Evolutionary conservation across 2,888 invertebrate genomes (phyloP).

Genomic region (Odontomyia ornata): DNA sequence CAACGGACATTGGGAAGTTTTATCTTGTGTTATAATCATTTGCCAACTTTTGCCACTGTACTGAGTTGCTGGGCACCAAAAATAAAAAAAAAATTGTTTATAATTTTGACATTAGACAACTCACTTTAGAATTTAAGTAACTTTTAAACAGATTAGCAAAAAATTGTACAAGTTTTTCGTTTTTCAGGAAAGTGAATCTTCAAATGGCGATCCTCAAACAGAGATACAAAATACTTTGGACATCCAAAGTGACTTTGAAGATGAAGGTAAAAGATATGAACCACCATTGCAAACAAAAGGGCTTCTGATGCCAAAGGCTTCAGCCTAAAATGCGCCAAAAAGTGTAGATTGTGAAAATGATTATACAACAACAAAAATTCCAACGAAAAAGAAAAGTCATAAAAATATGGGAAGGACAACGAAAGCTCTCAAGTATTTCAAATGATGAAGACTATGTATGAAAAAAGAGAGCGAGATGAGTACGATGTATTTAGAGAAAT

Average conservation of each 20-base stretch:
- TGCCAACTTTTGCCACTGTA: constrained; percentile 6
- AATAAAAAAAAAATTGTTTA: constrained; percentile 10
- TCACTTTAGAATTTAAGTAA: not conserved
- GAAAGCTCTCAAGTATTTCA: constrained; percentile 26
- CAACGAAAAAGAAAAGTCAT: not conserved
- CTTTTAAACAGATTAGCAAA: not conserved
- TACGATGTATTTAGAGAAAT: constrained; percentile 43
- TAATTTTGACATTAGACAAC: too few relatives aligned
- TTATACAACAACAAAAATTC: not conserved
- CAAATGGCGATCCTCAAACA: not conserved
- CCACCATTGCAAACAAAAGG: too few relatives aligned
- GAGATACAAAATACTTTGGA: not conserved
- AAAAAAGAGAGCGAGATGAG: constrained; percentile 21
- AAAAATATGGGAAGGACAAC: not conserved
- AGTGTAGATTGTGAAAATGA: not conserved
- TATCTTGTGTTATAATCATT: too few relatives aligned
- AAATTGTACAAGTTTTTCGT: not conserved
- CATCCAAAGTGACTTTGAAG: too few relatives aligned
- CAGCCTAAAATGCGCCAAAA: not conserved
- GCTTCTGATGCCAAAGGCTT: not conserved
- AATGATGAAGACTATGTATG: constrained; percentile 12
- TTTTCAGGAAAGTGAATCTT: constrained; percentile 1
- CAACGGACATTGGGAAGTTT: constrained; percentile 3
- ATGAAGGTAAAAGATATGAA: too few relatives aligned
- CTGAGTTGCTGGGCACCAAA: not conserved